Percentiles rank a stretch among this genome's conserved stretches.
Evolutionary conservation across 2,113 vertebrate genomes (phyloP).

Genomic region (Actenoides lindsayi): DNA sequence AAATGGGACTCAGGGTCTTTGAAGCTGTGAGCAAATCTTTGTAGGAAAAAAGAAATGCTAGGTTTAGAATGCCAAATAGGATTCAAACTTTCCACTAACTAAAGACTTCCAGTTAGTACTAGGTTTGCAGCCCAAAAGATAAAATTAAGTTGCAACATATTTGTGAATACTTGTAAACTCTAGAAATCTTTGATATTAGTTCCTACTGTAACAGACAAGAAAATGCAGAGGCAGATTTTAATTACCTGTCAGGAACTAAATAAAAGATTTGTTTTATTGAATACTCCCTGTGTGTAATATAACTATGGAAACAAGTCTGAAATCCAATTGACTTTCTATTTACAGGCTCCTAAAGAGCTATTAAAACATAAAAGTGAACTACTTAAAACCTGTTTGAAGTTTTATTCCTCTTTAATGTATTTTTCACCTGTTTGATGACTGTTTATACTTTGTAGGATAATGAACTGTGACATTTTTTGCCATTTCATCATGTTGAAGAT

Average conservation of each 20-base stretch:
- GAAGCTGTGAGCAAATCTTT: conserved; percentile 35
- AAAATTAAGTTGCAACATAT: conserved; percentile 69
- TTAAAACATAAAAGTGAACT: conserved; percentile 67
- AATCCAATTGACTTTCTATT: conserved; percentile 77
- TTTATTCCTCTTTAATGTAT: conserved; percentile 67
- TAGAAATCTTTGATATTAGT: conserved; percentile 59
- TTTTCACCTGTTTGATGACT: conserved; percentile 67
- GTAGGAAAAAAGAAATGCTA: conserved; percentile 63
- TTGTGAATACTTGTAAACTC: conserved; percentile 63
- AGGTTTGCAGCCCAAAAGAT: conserved; percentile 59
- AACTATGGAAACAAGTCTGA: conserved; percentile 78
- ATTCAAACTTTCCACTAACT: conserved; percentile 72
- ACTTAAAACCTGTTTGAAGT: conserved; percentile 70
- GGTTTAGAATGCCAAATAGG: conserved; percentile 28
- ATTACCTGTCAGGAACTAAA: conserved; percentile 83
- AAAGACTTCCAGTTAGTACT: conserved; percentile 30
- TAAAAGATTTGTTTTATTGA: conserved; percentile 81
- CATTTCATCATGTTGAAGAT: conserved; percentile 13
- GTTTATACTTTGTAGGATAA: conserved; percentile 53
- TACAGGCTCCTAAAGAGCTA: conserved; percentile 76
- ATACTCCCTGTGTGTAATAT: conserved; percentile 77
- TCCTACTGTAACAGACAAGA: conserved; percentile 67
- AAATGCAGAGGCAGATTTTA: conserved; percentile 73
- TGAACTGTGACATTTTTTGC: conserved; percentile 60
- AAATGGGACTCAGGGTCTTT: conserved; percentile 13